Evolutionary conservation across 2,797 vertebrate genomes (phyloP).

Genomic region (Sebastes glaucus): DNA sequence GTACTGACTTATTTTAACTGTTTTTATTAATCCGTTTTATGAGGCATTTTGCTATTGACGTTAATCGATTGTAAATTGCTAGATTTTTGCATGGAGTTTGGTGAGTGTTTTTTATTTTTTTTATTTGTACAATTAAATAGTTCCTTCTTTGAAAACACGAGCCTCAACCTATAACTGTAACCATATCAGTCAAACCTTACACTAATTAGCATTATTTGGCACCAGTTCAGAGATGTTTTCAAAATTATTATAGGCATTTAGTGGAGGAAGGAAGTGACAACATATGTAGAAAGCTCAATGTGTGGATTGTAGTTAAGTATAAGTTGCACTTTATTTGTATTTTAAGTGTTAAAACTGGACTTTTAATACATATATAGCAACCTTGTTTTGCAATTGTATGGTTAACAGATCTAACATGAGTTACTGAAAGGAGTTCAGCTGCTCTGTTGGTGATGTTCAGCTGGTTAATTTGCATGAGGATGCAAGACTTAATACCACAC

Average conservation of each 20-base stretch:
- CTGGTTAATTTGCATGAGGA: not conserved
- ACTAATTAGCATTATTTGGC: too few species aligned
- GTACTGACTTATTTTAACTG: not conserved
- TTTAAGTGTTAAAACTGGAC: not conserved
- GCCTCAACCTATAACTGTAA: too few species aligned
- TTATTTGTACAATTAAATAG: not conserved
- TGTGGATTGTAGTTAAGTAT: too few species aligned
- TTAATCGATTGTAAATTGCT: not conserved
- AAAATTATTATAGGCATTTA: too few species aligned
- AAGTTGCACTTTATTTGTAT: not conserved
- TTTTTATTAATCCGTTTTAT: too few species aligned
- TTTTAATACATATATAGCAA: not conserved
- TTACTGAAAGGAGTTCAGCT: not conserved
- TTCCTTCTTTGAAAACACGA: not conserved
- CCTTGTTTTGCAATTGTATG: not conserved
- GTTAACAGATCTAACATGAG: not conserved
- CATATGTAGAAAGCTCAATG: too few species aligned
- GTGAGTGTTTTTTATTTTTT: not conserved
- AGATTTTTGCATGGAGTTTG: not conserved
- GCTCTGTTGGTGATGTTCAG: not conserved
- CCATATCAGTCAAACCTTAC: too few species aligned
- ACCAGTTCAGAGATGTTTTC: too few species aligned
- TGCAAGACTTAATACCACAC: not conserved
- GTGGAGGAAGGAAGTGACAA: too few species aligned
- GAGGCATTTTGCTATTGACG: too few species aligned